Evolutionary conservation across 1,140 invertebrate species (phyloP).

Genomic region (Contarinia nasturtii): DNA sequence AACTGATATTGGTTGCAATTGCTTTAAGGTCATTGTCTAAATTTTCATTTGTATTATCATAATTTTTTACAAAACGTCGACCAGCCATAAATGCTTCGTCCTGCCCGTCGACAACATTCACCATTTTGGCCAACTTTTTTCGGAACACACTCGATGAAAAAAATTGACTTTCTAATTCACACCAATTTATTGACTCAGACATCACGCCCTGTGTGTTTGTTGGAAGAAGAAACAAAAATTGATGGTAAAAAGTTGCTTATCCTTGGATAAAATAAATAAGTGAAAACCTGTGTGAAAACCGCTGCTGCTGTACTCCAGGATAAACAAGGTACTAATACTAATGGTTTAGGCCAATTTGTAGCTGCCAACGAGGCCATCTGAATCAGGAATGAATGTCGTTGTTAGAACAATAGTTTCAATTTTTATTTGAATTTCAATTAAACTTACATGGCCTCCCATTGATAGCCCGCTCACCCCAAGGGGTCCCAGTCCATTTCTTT

Average conservation of each 20-base stretch:
- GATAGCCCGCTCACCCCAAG: conserved; percentile 90
- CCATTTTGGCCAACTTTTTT: conserved; percentile 68
- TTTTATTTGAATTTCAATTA: conserved; percentile 2
- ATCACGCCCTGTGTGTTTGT: conserved; percentile 23
- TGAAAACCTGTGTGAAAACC: conserved; percentile 88
- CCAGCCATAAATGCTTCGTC: conserved; percentile 53
- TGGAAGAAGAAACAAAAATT: conserved; percentile 74
- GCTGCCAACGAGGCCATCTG: conserved; percentile 95
- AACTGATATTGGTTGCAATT: conserved; percentile 12
- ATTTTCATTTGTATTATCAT: conserved; percentile 30
- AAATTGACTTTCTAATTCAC: conserved; percentile 75
- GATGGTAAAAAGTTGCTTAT: background rate
- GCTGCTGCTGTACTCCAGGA: conserved; percentile 93
- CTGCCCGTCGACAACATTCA: conserved; percentile 34
- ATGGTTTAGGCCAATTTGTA: conserved; percentile 82
- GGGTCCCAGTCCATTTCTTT: conserved; percentile 69
- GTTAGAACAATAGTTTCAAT: background rate
- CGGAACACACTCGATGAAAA: conserved; percentile 62
- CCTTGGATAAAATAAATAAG: conserved; percentile 4
- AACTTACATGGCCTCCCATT: conserved; percentile 95
- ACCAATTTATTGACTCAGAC: conserved; percentile 88
- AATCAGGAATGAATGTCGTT: conserved; percentile 10
- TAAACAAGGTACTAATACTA: conserved; percentile 83
- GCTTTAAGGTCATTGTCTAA: conserved; percentile 14
- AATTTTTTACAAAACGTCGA: conserved; percentile 60